A percentile compares a stretch with the other conserved stretches of the same genome.
Conservation (phyloP, 1,140 invertebrate species). For the Aphelinus certus region DNA sequence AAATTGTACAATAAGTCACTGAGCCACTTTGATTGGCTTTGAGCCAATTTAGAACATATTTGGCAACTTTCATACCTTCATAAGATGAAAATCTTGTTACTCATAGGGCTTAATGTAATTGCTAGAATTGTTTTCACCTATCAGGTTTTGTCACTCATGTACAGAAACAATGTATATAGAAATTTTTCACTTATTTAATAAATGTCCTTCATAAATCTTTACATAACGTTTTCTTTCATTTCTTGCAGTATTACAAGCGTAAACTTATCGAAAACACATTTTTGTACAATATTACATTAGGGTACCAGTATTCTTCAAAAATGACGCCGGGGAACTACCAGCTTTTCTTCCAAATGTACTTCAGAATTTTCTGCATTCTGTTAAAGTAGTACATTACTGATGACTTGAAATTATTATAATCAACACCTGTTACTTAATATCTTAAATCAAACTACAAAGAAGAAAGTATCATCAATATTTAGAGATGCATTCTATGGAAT, state of each 20-base stretch:
- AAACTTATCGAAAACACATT: constrained; percentile 40
- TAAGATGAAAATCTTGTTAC: not conserved
- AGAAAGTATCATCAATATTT: constrained; percentile 46
- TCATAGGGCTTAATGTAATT: constrained; percentile 1
- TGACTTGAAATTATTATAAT: constrained; percentile 42
- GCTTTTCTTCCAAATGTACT: constrained; percentile 18
- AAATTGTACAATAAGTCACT: constrained; percentile 12
- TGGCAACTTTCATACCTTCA: too few relatives aligned
- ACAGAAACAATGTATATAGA: constrained; percentile 48
- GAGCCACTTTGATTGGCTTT: not conserved
- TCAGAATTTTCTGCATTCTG: not conserved
- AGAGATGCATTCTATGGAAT: constrained; percentile 51
- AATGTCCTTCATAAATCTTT: constrained; percentile 46
- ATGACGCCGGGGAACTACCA: constrained; percentile 26
- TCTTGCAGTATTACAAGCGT: constrained; percentile 35
- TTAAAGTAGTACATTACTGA: constrained; percentile 30
- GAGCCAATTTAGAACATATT: not conserved
- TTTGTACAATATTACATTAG: constrained; percentile 40
- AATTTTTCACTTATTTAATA: constrained; percentile 54
- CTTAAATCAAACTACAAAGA: constrained; percentile 51
- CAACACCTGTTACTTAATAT: constrained; percentile 50
- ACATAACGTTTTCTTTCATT: constrained; percentile 44
- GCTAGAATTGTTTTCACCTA: constrained; percentile 14
- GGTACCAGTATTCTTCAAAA: constrained; percentile 36
- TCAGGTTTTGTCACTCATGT: constrained; percentile 21